These are phyloP conservation scores for Craseonycteris thonglongyai DNA, from an alignment of 2,113 vertebrate genomes.

Conservation along the genomic window DNA sequence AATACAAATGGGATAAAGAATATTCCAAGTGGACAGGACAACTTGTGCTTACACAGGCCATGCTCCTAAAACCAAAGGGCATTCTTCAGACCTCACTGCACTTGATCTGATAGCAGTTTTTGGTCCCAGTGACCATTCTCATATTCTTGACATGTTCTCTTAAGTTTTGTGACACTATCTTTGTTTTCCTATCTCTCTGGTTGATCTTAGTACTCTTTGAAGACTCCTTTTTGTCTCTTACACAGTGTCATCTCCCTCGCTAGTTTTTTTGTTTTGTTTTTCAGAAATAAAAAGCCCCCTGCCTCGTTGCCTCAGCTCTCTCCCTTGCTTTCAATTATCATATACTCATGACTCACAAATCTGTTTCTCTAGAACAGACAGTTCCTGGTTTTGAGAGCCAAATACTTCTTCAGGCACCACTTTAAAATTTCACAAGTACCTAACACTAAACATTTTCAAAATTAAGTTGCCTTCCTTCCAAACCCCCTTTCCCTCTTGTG, in stretches of 20 bases:
- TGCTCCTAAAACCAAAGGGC: background rate
- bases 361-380: background rate
- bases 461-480: background rate
- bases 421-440: background rate
- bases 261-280: background rate
- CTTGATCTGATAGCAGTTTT: background rate
- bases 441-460: background rate
- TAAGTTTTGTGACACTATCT: background rate
- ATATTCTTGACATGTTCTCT: background rate
- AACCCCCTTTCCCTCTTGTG: background rate
- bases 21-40: background rate
- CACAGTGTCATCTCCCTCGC: background rate
- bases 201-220: background rate
- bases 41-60: background rate
- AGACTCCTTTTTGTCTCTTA: background rate
- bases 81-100: background rate
- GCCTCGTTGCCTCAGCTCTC: background rate
- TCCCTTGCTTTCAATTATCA: background rate
- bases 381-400: background rate
- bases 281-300: background rate
- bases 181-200: background rate
- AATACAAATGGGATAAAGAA: background rate
- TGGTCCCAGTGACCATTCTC: background rate
- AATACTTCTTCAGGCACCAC: background rate
- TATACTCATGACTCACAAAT: background rate